Evolutionary conservation across 2,888 invertebrate species (phyloP).

Genomic region (Amaurobius ferox): DNA sequence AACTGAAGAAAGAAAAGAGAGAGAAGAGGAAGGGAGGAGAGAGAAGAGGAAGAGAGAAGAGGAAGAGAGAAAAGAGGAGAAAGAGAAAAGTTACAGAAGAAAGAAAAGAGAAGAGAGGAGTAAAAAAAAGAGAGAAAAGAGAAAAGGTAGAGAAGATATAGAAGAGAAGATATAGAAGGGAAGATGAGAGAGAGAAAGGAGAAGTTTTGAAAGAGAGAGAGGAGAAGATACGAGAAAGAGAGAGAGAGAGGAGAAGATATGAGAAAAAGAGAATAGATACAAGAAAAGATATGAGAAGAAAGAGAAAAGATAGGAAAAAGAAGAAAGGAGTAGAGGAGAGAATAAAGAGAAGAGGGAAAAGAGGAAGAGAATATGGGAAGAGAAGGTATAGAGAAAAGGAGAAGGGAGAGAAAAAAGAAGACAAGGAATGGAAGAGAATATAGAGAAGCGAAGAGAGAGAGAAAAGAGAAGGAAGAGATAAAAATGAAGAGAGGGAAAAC

Average conservation of each 20-base stretch:
- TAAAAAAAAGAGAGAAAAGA: background rate
- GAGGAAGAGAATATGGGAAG: background rate
- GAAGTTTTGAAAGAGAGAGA: background rate
- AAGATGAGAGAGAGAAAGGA: background rate
- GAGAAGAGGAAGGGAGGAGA: background rate
- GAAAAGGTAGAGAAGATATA: background rate
- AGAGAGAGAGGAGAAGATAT: background rate
- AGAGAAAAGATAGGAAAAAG: background rate
- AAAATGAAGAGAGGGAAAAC: background rate
- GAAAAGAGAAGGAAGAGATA: slow-evolving; percentile 29
- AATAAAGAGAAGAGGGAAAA: background rate
- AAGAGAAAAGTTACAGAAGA: background rate
- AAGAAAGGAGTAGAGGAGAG: background rate
- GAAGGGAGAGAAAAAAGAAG: background rate
- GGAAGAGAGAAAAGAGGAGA: background rate
- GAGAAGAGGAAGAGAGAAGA: background rate
- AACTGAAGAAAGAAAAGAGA: background rate
- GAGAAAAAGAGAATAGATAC: background rate
- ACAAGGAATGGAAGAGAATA: slow-evolving; percentile 38
- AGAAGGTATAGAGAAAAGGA: background rate
- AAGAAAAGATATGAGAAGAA: background rate
- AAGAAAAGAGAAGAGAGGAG: background rate
- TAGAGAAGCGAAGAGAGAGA: slow-evolving; percentile 27
- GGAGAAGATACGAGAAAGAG: background rate
- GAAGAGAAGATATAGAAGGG: background rate